Evolutionary conservation across 2,113 vertebrate genomes (phyloP).

Genomic region (Psophia crepitans): DNA sequence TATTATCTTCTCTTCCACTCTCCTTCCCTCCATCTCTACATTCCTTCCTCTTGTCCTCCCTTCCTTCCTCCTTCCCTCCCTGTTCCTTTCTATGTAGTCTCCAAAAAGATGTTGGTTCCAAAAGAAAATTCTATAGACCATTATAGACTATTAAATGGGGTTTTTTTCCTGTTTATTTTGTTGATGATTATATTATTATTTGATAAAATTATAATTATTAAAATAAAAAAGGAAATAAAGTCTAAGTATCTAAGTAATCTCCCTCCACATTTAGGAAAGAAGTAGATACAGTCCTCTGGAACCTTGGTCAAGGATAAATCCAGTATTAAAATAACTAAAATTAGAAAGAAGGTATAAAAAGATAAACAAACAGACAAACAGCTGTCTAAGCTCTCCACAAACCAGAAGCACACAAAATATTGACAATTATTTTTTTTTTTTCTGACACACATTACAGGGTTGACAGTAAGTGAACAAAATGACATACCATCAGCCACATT

Average conservation of each 20-base stretch:
- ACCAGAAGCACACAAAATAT: background rate
- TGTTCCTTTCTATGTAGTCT: background rate
- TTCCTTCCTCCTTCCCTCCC: background rate
- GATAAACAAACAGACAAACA: background rate
- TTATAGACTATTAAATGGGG: background rate
- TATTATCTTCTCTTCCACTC: background rate
- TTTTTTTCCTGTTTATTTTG: background rate
- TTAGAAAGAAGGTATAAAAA: background rate
- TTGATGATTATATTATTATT: background rate
- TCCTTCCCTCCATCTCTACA: background rate
- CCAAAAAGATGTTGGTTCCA: background rate
- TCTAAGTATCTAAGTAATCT: background rate
- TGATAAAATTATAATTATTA: no score
- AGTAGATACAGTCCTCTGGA: background rate
- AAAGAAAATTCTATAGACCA: background rate
- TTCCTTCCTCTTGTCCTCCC: background rate
- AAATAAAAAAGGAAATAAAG: background rate
- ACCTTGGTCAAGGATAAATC: background rate
- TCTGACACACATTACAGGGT: background rate
- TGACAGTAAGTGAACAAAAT: background rate
- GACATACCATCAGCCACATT: background rate
- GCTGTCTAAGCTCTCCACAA: background rate
- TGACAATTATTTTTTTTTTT: background rate
- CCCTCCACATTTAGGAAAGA: background rate
- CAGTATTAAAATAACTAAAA: background rate